phyloP scores from a whole-genome alignment of 2,888 invertebrate genomes.

The Ormyrus labotus region DNA sequence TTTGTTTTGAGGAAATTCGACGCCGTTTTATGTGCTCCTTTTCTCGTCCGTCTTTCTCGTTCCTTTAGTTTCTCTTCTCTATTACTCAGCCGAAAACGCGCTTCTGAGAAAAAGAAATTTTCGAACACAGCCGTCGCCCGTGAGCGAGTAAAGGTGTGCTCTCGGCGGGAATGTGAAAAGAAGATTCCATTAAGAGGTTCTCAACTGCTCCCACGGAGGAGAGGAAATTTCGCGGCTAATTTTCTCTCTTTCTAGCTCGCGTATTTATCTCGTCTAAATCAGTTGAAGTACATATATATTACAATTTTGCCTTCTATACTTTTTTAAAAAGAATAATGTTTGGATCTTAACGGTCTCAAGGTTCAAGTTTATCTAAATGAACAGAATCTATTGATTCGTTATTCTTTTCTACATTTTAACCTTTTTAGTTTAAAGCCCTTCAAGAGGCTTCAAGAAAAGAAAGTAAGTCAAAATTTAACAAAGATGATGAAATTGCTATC shows the following conservation, averaged over 20 bases:
- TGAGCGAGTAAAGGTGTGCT: neutral
- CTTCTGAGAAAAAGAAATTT: constrained; percentile 64
- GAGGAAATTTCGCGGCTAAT: constrained; percentile 28
- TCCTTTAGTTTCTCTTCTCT: constrained; percentile 34
- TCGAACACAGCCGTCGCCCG: neutral
- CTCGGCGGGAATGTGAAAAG: constrained; percentile 55
- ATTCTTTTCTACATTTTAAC: too few relatives aligned
- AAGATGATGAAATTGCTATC: too few relatives aligned
- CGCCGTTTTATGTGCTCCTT: constrained; percentile 35
- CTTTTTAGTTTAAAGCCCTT: too few relatives aligned
- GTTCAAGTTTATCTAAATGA: too few relatives aligned
- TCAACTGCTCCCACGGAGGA: constrained; percentile 50
- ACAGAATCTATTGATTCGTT: too few relatives aligned
- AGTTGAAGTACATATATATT: too few relatives aligned
- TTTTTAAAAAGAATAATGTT: too few relatives aligned
- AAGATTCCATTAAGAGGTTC: constrained; percentile 62
- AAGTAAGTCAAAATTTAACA: too few relatives aligned
- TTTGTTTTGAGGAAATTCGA: constrained; percentile 53
- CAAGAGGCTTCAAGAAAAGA: too few relatives aligned
- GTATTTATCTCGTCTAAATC: too few relatives aligned
- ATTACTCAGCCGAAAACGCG: constrained; percentile 55
- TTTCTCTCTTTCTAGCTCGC: neutral
- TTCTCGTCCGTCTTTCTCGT: constrained; percentile 40
- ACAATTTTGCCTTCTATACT: too few relatives aligned
- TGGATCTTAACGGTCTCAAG: too few relatives aligned